These are phyloP conservation scores for Conchocele bisecta DNA, from an alignment of 2,888 invertebrate species.

Conservation along the genomic window DNA sequence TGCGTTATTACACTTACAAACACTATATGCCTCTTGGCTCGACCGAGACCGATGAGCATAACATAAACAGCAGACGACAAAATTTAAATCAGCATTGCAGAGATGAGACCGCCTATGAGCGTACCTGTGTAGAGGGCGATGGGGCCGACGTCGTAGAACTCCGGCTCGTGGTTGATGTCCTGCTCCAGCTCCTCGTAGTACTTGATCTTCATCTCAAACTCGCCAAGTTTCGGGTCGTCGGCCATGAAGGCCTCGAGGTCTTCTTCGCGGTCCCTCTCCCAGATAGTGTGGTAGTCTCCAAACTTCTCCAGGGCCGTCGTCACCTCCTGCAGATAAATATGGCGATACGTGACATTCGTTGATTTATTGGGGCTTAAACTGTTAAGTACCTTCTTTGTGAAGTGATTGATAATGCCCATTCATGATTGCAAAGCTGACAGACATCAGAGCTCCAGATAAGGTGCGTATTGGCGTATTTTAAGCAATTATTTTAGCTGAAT, in stretches of 20 bases:
- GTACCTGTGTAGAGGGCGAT: constrained; percentile 82
- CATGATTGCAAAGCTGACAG: too few relatives aligned
- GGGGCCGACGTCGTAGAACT: constrained; percentile 82
- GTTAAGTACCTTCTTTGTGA: too few relatives aligned
- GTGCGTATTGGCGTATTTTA: too few relatives aligned
- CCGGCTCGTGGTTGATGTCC: constrained; percentile 79
- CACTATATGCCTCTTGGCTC: too few relatives aligned
- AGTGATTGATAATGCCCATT: too few relatives aligned
- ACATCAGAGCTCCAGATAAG: too few relatives aligned
- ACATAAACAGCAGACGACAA: too few relatives aligned
- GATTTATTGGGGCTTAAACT: too few relatives aligned
- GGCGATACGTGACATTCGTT: too few relatives aligned
- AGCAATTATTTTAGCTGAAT: too few relatives aligned
- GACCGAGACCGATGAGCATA: not conserved
- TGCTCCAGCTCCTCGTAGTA: constrained; percentile 82
- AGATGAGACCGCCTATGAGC: not conserved
- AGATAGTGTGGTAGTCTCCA: constrained; percentile 89
- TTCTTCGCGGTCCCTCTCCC: constrained; percentile 81
- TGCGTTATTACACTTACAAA: too few relatives aligned
- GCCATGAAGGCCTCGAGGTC: constrained; percentile 82
- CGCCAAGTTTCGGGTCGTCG: constrained; percentile 82
- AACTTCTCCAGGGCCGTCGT: constrained; percentile 91
- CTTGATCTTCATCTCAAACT: constrained; percentile 83
- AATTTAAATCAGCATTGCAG: not conserved
- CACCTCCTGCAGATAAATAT: constrained; percentile 88